Percentiles rank a stretch among this genome's conserved stretches.
Conservation (phyloP, 2,888 invertebrate species). For the Palloptera scutellata region DNA sequence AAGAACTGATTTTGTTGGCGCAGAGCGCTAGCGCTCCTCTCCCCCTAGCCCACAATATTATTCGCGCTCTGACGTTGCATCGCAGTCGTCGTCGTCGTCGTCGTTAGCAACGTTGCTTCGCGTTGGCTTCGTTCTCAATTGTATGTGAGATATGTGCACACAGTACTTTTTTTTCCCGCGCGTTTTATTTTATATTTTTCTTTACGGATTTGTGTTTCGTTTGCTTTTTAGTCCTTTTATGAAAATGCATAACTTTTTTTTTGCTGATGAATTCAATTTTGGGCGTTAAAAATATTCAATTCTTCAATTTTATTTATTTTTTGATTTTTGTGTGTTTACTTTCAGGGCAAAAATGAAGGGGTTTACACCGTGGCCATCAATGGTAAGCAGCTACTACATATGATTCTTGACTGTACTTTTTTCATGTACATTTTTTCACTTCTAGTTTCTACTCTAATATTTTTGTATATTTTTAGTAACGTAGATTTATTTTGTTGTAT, state of each 20-base stretch:
- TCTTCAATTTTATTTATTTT: conserved; percentile 14
- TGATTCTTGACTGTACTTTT: conserved; percentile 37
- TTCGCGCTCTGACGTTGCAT: not conserved
- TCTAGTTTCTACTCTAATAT: not conserved
- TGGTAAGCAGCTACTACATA: conserved; percentile 78
- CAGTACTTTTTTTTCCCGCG: conserved; percentile 46
- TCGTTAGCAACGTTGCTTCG: conserved; percentile 1
- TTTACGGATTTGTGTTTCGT: not conserved
- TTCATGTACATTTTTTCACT: not conserved
- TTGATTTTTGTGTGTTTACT: no score
- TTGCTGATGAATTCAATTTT: conserved; percentile 3
- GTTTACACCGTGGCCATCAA: conserved; percentile 96
- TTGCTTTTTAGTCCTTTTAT: not conserved
- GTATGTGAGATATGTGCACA: no score
- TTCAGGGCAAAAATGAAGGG: conserved; percentile 98
- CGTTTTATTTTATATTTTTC: conserved; percentile 40
- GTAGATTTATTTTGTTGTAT: conserved; percentile 13
- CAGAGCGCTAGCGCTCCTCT: not conserved
- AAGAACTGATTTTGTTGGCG: no score
- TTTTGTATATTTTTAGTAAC: conserved; percentile 7
- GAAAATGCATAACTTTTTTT: conserved; percentile 21
- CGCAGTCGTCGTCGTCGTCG: not conserved
- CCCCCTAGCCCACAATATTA: not conserved
- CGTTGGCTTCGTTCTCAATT: not conserved
- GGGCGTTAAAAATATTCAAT: not conserved